Conservation (phyloP, 2,888 invertebrate species). For the Zelleria hepariella region DNA sequence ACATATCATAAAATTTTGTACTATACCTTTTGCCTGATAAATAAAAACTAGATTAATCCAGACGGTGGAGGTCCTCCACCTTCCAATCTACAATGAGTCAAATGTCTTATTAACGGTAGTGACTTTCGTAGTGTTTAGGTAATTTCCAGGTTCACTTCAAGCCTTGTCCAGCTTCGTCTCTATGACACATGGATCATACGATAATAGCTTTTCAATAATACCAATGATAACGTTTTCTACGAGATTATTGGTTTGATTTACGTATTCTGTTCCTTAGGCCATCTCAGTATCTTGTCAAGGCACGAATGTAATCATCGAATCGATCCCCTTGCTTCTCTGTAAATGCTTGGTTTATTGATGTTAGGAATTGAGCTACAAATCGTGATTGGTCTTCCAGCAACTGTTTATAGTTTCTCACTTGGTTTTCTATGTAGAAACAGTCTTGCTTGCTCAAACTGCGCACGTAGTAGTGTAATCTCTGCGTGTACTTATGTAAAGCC, state of each 20-base stretch:
- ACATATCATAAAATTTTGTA: too few relatives aligned
- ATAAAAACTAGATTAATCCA: too few relatives aligned
- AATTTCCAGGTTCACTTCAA: not conserved
- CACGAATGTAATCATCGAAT: slow-evolving; percentile 37
- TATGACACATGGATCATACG: not conserved
- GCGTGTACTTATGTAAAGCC: too few relatives aligned
- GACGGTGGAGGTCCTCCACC: too few relatives aligned
- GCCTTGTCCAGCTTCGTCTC: not conserved
- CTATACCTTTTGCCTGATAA: too few relatives aligned
- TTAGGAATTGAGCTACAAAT: slow-evolving; percentile 25
- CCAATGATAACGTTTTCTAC: not conserved
- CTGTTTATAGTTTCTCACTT: too few relatives aligned
- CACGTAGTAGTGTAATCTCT: too few relatives aligned
- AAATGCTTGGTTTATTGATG: slow-evolving; percentile 33
- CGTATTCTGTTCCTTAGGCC: slow-evolving; percentile 18
- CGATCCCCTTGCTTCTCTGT: slow-evolving; percentile 25
- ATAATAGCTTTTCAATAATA: not conserved
- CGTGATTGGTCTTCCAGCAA: slow-evolving; percentile 21
- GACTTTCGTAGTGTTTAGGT: not conserved
- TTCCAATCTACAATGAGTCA: not conserved
- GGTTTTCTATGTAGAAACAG: too few relatives aligned
- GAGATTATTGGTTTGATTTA: slow-evolving; percentile 19
- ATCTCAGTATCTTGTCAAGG: slow-evolving; percentile 20
- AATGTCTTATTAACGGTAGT: not conserved
- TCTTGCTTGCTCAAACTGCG: too few relatives aligned